phyloP scores from a whole-genome alignment of 2,113 vertebrate genomes.

The Cheilinus undulatus region DNA sequence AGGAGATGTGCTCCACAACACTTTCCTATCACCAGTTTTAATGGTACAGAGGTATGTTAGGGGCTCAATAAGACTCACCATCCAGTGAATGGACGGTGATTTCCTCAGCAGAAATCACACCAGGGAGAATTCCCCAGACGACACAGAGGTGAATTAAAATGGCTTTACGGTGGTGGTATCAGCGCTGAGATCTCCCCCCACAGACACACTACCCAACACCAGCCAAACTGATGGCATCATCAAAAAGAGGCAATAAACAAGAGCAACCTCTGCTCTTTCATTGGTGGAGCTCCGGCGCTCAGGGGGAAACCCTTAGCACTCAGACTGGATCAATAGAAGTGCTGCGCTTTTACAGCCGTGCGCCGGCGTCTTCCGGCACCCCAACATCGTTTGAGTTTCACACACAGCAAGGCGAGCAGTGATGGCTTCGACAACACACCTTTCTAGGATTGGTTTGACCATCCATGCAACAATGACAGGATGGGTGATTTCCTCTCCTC shows the following conservation, averaged over 20 bases:
- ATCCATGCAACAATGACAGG: slow-evolving; percentile 53
- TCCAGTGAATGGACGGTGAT: slow-evolving; percentile 32
- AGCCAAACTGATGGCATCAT: slow-evolving; percentile 72
- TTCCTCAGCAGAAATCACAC: slow-evolving; percentile 53
- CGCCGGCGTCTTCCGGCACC: slow-evolving; percentile 32
- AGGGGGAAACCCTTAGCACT: slow-evolving; percentile 60
- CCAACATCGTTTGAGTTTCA: slow-evolving; percentile 14
- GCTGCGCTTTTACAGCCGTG: slow-evolving; percentile 51
- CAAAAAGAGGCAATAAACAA: slow-evolving; percentile 70
- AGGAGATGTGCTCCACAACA: slow-evolving; percentile 1
- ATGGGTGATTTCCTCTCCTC: slow-evolving; percentile 49
- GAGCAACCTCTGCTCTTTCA: slow-evolving; percentile 50
- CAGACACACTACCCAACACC: slow-evolving; percentile 39
- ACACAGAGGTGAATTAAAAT: slow-evolving; percentile 64
- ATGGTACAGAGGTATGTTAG: slow-evolving; percentile 14
- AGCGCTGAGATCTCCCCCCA: slow-evolving; percentile 54
- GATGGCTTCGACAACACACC: slow-evolving; percentile 40
- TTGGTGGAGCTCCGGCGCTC: slow-evolving; percentile 50
- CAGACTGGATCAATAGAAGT: slow-evolving; percentile 66
- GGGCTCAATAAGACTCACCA: slow-evolving; percentile 19
- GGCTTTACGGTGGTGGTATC: slow-evolving; percentile 59
- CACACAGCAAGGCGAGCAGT: background rate
- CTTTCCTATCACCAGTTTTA: background rate
- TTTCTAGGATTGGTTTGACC: slow-evolving; percentile 42
- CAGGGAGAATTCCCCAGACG: slow-evolving; percentile 39